Percentiles rank a stretch among this genome's conserved stretches.
Evolutionary conservation across 53 echinoderm and acorn worm genomes (phyloP).

Genomic region (Glandiceps talaboti): DNA sequence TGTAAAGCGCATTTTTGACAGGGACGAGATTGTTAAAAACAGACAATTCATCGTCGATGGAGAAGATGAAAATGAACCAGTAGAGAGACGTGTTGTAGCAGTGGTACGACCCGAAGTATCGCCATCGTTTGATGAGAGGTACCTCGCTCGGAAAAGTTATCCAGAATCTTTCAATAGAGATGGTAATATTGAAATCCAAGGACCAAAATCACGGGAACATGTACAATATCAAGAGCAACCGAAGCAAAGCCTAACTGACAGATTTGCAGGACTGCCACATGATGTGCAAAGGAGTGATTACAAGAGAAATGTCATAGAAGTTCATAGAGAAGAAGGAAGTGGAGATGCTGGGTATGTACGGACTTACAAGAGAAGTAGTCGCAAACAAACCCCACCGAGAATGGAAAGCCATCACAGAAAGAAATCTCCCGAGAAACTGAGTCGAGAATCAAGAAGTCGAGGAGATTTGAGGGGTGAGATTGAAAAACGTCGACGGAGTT

Average conservation of each 20-base stretch:
- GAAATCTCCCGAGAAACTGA: background rate
- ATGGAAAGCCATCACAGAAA: background rate
- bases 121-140: background rate
- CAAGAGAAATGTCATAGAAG: background rate
- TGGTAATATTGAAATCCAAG: background rate
- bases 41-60: background rate
- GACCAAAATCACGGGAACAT: background rate
- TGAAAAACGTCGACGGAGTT: background rate
- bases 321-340: background rate
- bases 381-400: background rate
- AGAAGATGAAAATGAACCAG: background rate
- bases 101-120: background rate
- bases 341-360: background rate
- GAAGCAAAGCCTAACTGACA: background rate
- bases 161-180: background rate
- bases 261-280: background rate
- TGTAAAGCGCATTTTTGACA: slow-evolving; percentile 51
- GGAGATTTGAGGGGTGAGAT: background rate
- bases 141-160: background rate
- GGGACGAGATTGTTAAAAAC: slow-evolving; percentile 43
- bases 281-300: background rate
- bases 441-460: background rate
- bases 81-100: background rate
- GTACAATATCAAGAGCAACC: background rate
- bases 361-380: background rate